Conservation (phyloP, 2,113 vertebrate species). For the Panurus biarmicus region DNA sequence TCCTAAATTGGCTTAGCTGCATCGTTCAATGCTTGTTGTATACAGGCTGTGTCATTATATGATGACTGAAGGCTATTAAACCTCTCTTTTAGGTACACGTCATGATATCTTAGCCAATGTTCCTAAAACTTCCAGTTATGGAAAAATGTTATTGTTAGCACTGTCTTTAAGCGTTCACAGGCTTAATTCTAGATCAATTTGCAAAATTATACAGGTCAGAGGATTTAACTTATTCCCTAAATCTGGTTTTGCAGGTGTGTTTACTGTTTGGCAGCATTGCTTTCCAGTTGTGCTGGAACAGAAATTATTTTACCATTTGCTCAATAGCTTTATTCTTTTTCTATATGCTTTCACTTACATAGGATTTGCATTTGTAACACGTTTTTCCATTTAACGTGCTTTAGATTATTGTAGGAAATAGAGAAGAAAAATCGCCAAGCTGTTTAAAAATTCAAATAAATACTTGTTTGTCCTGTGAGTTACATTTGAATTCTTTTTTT, state of each 20-base stretch:
- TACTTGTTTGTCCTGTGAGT: slow-evolving; percentile 2
- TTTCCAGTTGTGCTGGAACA: background rate
- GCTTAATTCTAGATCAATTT: background rate
- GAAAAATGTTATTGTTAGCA: background rate
- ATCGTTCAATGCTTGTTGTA: slow-evolving; percentile 3
- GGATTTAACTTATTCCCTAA: background rate
- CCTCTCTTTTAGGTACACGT: background rate
- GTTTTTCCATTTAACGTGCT: background rate
- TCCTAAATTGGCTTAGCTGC: slow-evolving; percentile 51
- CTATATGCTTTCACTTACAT: background rate
- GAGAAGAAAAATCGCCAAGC: background rate
- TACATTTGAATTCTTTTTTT: slow-evolving; percentile 17
- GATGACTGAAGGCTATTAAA: slow-evolving; percentile 23
- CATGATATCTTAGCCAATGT: background rate
- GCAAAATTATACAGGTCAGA: background rate
- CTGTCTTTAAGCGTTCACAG: background rate
- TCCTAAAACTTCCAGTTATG: background rate
- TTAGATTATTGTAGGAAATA: background rate
- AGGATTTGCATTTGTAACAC: background rate
- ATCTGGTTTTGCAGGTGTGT: background rate
- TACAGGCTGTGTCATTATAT: background rate
- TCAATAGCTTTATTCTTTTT: background rate
- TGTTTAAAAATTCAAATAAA: slow-evolving; percentile 39
- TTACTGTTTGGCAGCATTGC: background rate
- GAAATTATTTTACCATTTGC: background rate